Evolutionary conservation across 2,113 vertebrate species (phyloP), one percentile per base, ranked within the genome.

Genomic region (Corythaixoides concolor): DNA sequence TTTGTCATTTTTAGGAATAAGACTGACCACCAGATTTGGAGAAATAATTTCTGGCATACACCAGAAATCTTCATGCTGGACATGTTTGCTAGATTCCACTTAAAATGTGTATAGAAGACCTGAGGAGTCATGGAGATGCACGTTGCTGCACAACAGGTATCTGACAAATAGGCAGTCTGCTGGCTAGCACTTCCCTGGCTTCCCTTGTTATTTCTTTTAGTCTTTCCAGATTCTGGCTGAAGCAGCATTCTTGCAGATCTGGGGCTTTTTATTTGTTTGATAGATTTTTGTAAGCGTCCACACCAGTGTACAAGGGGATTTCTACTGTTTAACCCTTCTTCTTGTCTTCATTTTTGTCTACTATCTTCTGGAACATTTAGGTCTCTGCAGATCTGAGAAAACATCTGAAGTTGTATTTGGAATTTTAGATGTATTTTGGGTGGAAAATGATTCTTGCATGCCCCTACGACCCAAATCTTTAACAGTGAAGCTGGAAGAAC

Each of bases 31-130:
- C 21, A 49, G 7, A 52, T 93, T 66, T 69, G 32, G 17, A 82
- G 17, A 86, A 59, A 37, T 35, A 35, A 41, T 33, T 2, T 39
- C 39, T 77, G 28, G 7, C 18, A 12, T 85, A 82, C 6, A 12
- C 8, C 21, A 33, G n/a, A 58, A 62, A 30, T 49, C 30, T 35
- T 93, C 39, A 17, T 28, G 17, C 9, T 63, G 19, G 15, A 35
- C 16, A 2, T 6, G 5, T 58, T 73, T 82, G 10, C 41, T 75
- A 5, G 52, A 45, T 39, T 75, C 43, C 28, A 3, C 24, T 50
- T 28, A 8, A 47, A 39, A 6, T 0, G 0, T 22, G 23, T 72
- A 7, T 52, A 8, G n/a, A 11, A 83, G 41, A 24, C 45, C 35
- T 16, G 45, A 53, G 47, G 24, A 45, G 14, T 78, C 19, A 7